Conservation (phyloP, 2,888 invertebrate species). For the Amiota mariae region DNA sequence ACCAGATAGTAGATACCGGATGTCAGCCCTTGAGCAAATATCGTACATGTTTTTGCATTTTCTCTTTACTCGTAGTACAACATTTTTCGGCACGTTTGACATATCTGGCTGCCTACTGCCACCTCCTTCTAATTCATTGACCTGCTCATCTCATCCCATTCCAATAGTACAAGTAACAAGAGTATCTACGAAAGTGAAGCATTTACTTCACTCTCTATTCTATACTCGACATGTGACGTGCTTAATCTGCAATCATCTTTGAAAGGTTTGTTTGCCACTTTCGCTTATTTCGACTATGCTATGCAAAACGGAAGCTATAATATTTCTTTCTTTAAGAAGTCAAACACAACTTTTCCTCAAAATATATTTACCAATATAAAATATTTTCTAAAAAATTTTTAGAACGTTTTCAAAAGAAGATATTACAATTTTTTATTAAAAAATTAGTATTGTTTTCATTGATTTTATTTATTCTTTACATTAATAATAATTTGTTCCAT, state of each 20-base stretch:
- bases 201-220: conserved; percentile 3
- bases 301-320: not conserved
- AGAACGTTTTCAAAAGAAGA: no score
- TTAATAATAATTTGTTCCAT: no score
- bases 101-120: not conserved
- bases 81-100: conserved; percentile 2
- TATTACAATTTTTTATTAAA: no score
- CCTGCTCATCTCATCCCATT: conserved; percentile 10
- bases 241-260: conserved; percentile 67
- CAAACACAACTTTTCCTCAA: no score
- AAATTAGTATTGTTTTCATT: no score
- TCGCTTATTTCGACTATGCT: conserved; percentile 9
- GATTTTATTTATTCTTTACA: no score
- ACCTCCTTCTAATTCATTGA: conserved; percentile 21
- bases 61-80: conserved; percentile 30
- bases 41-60: conserved; percentile 56
- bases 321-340: not conserved
- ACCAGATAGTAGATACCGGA: conserved; percentile 37
- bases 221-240: conserved; percentile 53
- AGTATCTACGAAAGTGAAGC: not conserved
- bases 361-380: no score
- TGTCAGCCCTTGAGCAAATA: conserved; percentile 57
- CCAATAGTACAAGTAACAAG: no score
- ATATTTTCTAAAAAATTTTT: no score
- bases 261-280: conserved; percentile 57